Conservation (phyloP, 2,888 invertebrate species). For the Hydropsyche betteni region DNA sequence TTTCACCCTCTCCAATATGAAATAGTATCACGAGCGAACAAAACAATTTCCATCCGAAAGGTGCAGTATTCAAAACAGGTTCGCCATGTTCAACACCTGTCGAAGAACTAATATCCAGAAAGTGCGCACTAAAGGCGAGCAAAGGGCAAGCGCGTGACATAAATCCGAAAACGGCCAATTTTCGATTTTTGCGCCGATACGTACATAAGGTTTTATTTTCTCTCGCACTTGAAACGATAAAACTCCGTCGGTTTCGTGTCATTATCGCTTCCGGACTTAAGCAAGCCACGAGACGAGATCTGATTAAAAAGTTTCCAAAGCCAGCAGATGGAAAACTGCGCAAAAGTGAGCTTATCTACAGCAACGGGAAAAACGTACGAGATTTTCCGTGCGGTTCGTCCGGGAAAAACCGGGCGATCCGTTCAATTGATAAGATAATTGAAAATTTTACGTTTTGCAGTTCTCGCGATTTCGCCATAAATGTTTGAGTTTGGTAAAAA, state of each 20-base stretch:
- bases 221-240: not conserved
- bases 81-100: conserved; percentile 18
- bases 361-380: no score
- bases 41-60: not conserved
- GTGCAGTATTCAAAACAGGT: not conserved
- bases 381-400: no score
- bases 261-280: conserved; percentile 3
- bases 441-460: no score
- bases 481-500: conserved; percentile 1
- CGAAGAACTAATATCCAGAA: conserved; percentile 22
- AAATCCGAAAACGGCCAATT: conserved; percentile 2
- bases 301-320: conserved; percentile 21
- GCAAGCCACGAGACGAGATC: conserved; percentile 8
- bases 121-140: not conserved
- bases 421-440: conserved; percentile 5
- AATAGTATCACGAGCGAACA: not conserved
- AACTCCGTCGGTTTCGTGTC: conserved; percentile 7
- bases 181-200: no score
- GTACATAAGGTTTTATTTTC: no score
- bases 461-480: not conserved
- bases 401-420: not conserved
- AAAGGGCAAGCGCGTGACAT: conserved; percentile 7
- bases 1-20: not conserved
- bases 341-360: no score
- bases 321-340: no score